Evolutionary conservation across 2,113 vertebrate species (phyloP).

Genomic region (Stegostoma tigrinum): DNA sequence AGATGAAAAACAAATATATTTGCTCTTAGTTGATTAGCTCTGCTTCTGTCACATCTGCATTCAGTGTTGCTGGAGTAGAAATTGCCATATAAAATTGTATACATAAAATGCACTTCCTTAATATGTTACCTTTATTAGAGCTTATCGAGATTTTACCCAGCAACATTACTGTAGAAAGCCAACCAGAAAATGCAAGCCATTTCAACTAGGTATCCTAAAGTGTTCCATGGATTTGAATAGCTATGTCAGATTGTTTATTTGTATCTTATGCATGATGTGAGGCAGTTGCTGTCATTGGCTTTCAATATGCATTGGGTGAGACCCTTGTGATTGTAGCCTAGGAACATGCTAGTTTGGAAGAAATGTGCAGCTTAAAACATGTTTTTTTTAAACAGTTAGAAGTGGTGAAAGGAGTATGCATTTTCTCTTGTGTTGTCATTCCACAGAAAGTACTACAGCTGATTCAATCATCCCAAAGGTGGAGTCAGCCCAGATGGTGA

Average conservation of each 20-base stretch:
- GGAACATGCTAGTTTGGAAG: neutral
- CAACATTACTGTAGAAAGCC: neutral
- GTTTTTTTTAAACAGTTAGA: neutral
- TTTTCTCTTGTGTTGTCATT: conserved; percentile 17
- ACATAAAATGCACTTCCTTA: neutral
- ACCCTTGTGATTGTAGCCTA: neutral
- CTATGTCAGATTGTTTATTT: neutral
- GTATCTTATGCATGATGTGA: neutral
- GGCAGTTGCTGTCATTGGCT: neutral
- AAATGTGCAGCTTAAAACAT: neutral
- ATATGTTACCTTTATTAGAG: neutral
- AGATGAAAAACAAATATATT: neutral
- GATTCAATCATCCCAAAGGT: conserved; percentile 50
- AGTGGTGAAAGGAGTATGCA: neutral
- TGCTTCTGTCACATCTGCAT: neutral
- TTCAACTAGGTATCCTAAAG: neutral
- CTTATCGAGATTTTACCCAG: neutral
- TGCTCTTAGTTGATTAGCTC: neutral
- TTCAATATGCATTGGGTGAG: neutral
- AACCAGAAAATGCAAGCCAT: too few relatives aligned
- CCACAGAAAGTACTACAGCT: conserved; percentile 49
- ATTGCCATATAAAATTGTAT: neutral
- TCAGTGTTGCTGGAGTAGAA: neutral
- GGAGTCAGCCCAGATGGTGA: conserved; percentile 45
- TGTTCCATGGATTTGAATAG: too few relatives aligned